Percentiles rank a stretch among this genome's conserved stretches.
These are phyloP conservation scores for Standfussiana lucernea DNA, from an alignment of 2,888 invertebrate genomes.

Conservation along the genomic window DNA sequence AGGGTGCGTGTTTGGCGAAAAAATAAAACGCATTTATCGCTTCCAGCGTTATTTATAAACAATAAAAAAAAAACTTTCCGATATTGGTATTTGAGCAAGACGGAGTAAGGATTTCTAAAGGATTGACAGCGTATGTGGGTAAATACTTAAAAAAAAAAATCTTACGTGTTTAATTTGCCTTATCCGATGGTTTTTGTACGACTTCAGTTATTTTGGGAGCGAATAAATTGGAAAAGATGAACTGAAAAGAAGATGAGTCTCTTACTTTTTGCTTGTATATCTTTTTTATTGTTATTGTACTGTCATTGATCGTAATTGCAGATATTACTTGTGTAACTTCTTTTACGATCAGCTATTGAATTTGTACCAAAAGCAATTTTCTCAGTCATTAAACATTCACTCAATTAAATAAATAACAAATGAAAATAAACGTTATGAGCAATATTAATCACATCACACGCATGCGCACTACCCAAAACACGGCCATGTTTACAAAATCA, in stretches of 20 bases:
- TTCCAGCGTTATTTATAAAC: conserved; percentile 59
- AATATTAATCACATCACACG: neutral
- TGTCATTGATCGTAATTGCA: neutral
- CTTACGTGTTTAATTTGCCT: no score
- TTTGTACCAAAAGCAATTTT: neutral
- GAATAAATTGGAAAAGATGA: neutral
- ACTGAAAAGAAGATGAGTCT: neutral
- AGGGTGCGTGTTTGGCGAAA: conserved; percentile 87
- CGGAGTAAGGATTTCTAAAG: conserved; percentile 1
- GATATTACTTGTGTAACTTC: neutral
- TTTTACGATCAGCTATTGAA: neutral
- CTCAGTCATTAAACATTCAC: neutral
- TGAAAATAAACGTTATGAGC: neutral
- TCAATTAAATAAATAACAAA: neutral
- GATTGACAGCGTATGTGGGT: neutral
- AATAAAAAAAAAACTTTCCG: conserved; percentile 55
- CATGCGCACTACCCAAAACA: conserved; percentile 23
- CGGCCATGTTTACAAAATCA: conserved; percentile 12
- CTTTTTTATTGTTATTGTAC: neutral
- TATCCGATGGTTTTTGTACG: neutral
- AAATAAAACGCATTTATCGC: conserved; percentile 72
- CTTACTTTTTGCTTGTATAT: neutral
- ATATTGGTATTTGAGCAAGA: conserved; percentile 51
- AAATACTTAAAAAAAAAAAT: neutral
- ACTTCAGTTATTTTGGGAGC: conserved; percentile 3